Evolutionary conservation across 2,797 vertebrate species (phyloP).

Genomic region (Hirundo rustica): DNA sequence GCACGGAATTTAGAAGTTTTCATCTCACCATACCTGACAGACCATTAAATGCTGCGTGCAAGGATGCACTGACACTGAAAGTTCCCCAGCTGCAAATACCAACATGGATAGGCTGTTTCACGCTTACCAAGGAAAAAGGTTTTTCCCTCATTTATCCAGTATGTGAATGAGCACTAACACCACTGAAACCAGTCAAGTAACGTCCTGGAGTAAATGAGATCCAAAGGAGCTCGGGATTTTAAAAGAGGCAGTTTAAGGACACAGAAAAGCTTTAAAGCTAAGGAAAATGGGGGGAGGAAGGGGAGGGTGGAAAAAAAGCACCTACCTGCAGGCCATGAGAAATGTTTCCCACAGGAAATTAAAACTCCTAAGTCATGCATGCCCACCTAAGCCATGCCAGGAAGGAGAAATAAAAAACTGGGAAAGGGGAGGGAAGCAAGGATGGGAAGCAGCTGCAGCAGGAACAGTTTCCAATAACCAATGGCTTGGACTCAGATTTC

Average conservation of each 20-base stretch:
- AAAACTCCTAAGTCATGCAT: slow-evolving; percentile 28
- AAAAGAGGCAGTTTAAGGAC: not conserved
- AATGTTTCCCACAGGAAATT: slow-evolving; percentile 60
- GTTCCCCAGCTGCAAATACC: not conserved
- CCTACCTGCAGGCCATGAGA: slow-evolving; percentile 42
- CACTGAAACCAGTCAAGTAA: not conserved
- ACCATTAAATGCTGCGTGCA: not conserved
- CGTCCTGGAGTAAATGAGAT: not conserved
- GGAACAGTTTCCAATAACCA: not conserved
- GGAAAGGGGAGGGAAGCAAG: not conserved
- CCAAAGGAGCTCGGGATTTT: not conserved
- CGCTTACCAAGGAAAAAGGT: not conserved
- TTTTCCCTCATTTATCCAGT: not conserved
- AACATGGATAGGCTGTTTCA: not conserved
- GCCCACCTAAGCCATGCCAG: slow-evolving; percentile 49
- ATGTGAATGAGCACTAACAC: not conserved
- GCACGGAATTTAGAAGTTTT: not conserved
- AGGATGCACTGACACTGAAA: not conserved
- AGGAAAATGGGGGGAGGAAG: not conserved
- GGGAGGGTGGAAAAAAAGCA: not conserved
- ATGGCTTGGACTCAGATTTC: not conserved
- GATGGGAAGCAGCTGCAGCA: not conserved
- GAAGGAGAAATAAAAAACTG: slow-evolving; percentile 26
- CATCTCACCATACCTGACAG: not conserved
- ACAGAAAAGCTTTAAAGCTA: not conserved